Conservation (phyloP, 2,888 invertebrate genomes). For the Polyommatus iphigenia region DNA sequence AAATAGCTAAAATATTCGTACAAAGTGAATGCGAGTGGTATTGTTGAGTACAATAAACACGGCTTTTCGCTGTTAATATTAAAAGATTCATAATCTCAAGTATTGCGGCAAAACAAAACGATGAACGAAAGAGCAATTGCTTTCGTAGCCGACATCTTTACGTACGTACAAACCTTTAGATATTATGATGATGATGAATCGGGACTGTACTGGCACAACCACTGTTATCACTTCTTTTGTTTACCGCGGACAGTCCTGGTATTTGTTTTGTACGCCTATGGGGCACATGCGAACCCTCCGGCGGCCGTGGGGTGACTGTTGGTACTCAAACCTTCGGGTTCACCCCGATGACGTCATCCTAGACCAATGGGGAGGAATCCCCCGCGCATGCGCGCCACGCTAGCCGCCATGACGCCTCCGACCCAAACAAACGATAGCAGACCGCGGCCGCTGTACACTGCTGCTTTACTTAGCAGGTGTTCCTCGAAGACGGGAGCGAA, state of each 20-base stretch:
- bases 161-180: conserved; percentile 35
- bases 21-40: not conserved
- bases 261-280: conserved; percentile 63
- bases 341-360: conserved; percentile 79
- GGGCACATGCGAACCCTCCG: conserved; percentile 60
- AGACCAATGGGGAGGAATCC: conserved; percentile 73
- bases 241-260: conserved; percentile 44
- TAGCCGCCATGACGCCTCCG: conserved; percentile 73
- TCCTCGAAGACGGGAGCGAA: conserved; percentile 43
- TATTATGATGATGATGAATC: not conserved
- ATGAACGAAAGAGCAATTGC: conserved; percentile 3
- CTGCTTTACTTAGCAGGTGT: conserved; percentile 53
- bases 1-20: not conserved
- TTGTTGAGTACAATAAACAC: not conserved
- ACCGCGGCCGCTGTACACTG: conserved; percentile 53
- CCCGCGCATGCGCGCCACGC: conserved; percentile 67
- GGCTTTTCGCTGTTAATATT: conserved; percentile 10
- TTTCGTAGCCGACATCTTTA: not conserved
- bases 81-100: conserved; percentile 21
- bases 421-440: conserved; percentile 49
- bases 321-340: conserved; percentile 72
- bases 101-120: not conserved
- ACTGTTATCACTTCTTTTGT: conserved; percentile 43
- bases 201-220: conserved; percentile 27
- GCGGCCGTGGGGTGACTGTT: conserved; percentile 74